Evolutionary conservation across 1,140 invertebrate species (phyloP), one percentile per base, ranked within the genome.

Genomic region (Drosophila seguyi): DNA sequence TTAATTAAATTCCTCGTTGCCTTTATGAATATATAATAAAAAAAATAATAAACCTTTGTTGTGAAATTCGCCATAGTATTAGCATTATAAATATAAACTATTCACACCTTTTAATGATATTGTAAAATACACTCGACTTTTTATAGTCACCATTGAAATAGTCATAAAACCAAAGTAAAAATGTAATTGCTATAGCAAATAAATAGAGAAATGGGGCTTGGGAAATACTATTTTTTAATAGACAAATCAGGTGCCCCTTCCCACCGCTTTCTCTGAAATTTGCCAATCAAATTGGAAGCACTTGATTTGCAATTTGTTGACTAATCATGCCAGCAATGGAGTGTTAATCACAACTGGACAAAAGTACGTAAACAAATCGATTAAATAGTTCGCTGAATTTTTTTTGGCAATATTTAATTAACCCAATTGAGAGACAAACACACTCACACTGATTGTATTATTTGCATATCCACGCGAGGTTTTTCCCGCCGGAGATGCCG

Each of bases 361-460:
- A 58, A 25, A 25, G 18, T 31, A 31, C 31, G 22, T 34, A 63
- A 60, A 60, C 61, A 59, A 39, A 61, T 61, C 16, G 61, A 65
- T 31, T 34, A 10, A 29, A 65, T 61, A 42, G 60, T 47, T 58
- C n/a, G 48, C 44, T 22, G 45, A 41, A 55, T 29, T 58, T 57
- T 57, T 68, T 55, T 66, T 76, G 59, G 56, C 53, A 75, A 85
- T 81, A 47, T 87, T 83, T 83, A 63, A 48, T 31, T 83, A 78
- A 79, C 82, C 82, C 82, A 77, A 75, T 86, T 78, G 60, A 36
- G 74, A 20, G n/a, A 10, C 41, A 48, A 39, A 25, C 34, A 52
- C 47, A 36, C 18, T 10, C n/a, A 10, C n/a, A 47, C 34, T 38
- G 60, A 66, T 65, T 31, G 27, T 48, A 39, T 1, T 73, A 61